These are phyloP conservation scores for Cancer borealis DNA, from an alignment of 2,888 invertebrate genomes.

Conservation along the genomic window DNA sequence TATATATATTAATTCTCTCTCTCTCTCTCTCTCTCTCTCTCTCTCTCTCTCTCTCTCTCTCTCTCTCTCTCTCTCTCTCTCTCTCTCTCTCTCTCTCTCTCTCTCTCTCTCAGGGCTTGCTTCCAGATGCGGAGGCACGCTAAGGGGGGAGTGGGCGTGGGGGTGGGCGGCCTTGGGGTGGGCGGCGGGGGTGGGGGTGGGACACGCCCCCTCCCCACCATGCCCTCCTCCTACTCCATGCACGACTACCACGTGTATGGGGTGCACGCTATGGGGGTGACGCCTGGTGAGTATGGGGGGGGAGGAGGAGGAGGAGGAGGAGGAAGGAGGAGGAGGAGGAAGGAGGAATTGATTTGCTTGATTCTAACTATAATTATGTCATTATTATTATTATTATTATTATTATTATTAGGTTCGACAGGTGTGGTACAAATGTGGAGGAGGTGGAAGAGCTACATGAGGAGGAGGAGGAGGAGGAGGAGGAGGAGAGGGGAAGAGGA, in stretches of 20 bases:
- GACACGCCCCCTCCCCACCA: constrained; percentile 92
- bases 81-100: not conserved
- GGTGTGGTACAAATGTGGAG: not conserved
- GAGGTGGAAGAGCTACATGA: not conserved
- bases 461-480: constrained; percentile 37
- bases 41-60: constrained; percentile 49
- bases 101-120: constrained; percentile 85
- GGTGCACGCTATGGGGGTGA: constrained; percentile 82
- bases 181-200: constrained; percentile 65
- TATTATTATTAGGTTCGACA: too few species aligned
- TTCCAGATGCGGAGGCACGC: constrained; percentile 85
- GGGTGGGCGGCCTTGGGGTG: constrained; percentile 66
- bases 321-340: too few species aligned
- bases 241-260: constrained; percentile 96
- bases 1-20: not conserved
- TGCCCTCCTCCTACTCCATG: constrained; percentile 94
- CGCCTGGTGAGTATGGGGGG: constrained; percentile 63
- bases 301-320: too few species aligned
- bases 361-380: too few species aligned
- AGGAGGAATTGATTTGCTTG: too few species aligned
- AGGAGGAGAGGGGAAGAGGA: not conserved
- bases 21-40: constrained; percentile 24
- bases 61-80: constrained; percentile 49
- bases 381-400: too few species aligned
- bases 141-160: constrained; percentile 75